phyloP scores from a whole-genome alignment of 2,797 vertebrate genomes.

The Leptodactylus fallax region DNA sequence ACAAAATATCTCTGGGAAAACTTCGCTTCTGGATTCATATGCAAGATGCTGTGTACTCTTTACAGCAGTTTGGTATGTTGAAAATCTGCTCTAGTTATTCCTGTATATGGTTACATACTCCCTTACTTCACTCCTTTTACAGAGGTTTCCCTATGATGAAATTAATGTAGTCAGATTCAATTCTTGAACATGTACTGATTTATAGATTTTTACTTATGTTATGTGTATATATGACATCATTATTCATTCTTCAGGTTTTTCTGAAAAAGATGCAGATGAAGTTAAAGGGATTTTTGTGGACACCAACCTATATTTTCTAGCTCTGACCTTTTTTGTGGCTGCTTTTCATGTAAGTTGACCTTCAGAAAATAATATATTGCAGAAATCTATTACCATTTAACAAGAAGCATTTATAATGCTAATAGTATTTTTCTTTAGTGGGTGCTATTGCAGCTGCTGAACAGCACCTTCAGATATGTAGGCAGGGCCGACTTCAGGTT shows the following conservation, averaged over 20 bases:
- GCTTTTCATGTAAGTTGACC: slow-evolving; percentile 88
- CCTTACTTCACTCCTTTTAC: no score
- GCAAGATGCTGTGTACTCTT: slow-evolving; percentile 91
- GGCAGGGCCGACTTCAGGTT: no score
- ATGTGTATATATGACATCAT: background rate
- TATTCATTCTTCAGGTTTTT: background rate
- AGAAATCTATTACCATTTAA: no score
- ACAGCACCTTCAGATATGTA: no score
- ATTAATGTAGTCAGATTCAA: no score
- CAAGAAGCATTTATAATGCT: no score
- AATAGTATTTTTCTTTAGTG: no score
- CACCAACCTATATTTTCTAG: slow-evolving; percentile 90
- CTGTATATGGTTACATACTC: no score
- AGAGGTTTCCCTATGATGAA: no score
- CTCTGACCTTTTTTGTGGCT: slow-evolving; percentile 89
- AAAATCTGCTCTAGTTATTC: no score
- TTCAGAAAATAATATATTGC: background rate
- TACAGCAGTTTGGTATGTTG: slow-evolving; percentile 90
- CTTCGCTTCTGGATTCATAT: slow-evolving; percentile 96
- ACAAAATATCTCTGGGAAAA: slow-evolving; percentile 88
- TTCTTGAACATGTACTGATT: no score
- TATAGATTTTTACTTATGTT: background rate
- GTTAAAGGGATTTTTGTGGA: slow-evolving; percentile 92
- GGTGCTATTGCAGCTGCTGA: no score
- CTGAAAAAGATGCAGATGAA: slow-evolving; percentile 27